A percentile compares a stretch with the other conserved stretches of the same genome.
Evolutionary conservation across 2,113 vertebrate genomes (phyloP).

Genomic region (Proteles cristata): DNA sequence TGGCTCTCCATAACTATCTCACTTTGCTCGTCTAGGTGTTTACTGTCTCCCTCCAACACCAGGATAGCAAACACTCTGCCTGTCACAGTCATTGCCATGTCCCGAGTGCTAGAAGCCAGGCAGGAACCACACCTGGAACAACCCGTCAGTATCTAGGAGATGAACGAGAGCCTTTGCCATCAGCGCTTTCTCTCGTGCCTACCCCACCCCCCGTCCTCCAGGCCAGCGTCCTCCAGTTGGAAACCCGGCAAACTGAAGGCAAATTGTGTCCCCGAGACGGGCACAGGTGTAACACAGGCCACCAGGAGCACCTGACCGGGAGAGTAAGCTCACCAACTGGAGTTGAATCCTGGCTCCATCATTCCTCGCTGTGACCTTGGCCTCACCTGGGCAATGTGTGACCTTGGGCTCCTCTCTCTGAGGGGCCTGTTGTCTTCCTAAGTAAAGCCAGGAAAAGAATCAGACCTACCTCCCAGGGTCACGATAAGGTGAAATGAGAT

Average conservation of each 20-base stretch:
- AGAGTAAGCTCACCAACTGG: background rate
- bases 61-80: background rate
- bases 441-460: background rate
- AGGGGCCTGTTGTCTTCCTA: background rate
- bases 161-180: background rate
- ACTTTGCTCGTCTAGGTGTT: background rate
- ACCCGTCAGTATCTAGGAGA: background rate
- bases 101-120: background rate
- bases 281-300: background rate
- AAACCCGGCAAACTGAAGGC: background rate
- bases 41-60: background rate
- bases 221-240: background rate
- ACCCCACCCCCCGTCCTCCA: accelerated
- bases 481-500: background rate
- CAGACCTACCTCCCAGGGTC: background rate
- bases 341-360: background rate
- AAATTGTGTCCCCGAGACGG: background rate
- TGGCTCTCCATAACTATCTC: background rate
- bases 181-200: background rate
- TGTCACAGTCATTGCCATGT: accelerated
- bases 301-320: too few relatives aligned
- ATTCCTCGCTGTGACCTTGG: background rate
- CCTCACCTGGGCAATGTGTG: background rate
- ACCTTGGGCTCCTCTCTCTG: background rate
- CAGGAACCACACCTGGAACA: background rate